A percentile compares a stretch with the other conserved stretches of the same genome.
Evolutionary conservation across 2,888 invertebrate genomes (phyloP).

Genomic region (Nemotelus pantherinus): DNA sequence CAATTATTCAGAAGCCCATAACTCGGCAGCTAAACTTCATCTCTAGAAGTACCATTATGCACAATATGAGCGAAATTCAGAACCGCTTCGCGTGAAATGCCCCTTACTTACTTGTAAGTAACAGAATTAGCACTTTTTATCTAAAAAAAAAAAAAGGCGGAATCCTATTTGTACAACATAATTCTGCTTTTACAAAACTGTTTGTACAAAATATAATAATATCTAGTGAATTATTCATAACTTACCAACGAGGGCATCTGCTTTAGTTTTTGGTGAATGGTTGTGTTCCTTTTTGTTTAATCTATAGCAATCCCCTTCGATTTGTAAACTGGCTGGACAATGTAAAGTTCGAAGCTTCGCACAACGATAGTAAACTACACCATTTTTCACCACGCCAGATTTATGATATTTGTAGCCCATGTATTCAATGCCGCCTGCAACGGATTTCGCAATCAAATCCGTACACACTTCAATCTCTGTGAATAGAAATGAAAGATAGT

Average conservation of each 20-base stretch:
- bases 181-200: too few relatives aligned
- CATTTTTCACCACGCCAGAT: conserved; percentile 50
- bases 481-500: neutral
- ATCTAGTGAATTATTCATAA: neutral
- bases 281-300: conserved; percentile 47
- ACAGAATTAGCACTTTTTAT: too few relatives aligned
- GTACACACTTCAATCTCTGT: neutral
- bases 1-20: too few relatives aligned
- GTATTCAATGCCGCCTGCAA: conserved; percentile 43
- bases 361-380: conserved; percentile 49
- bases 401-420: conserved; percentile 48
- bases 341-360: conserved; percentile 39
- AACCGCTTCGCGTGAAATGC: too few relatives aligned
- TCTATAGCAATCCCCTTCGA: conserved; percentile 37
- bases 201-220: too few relatives aligned
- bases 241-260: conserved; percentile 43
- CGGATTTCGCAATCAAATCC: conserved; percentile 17
- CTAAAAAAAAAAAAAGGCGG: too few relatives aligned
- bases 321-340: conserved; percentile 47
- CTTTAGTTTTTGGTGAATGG: conserved; percentile 46
- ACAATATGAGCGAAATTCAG: too few relatives aligned
- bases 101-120: too few relatives aligned
- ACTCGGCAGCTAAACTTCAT: too few relatives aligned
- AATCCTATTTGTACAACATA: too few relatives aligned
- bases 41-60: too few relatives aligned